Evolutionary conservation across 2,888 invertebrate genomes (phyloP), one percentile per base, ranked within the genome.

Genomic region (Elegia similella): DNA sequence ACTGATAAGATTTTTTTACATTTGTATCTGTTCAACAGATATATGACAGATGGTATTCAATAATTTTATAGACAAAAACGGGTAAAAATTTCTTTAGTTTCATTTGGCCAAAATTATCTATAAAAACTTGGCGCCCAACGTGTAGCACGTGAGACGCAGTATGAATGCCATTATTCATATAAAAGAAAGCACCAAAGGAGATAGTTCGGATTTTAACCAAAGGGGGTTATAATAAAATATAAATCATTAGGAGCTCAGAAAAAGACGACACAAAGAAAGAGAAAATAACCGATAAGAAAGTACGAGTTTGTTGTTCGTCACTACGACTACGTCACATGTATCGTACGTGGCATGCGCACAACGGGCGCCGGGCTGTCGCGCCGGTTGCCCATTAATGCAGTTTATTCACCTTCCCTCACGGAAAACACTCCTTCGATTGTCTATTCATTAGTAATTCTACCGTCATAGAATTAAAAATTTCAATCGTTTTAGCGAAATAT

Each of bases 401-500:
- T 82, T 82, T 79, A 75, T 82, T 81, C 78, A 84, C 80, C 80
- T 78, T 76, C 69, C 68, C 66, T 70, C 57, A 42, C 62, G 63
- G 59, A 63, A 68, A 66, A 66, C 70, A 63, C 59, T 58, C 32
- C 61, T 61, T 65, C 62, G 57, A 67, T 63, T 67, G 64, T 63
- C 59, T 60, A 64, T 64, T 66, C 63, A 69, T 73, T 69, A 67
- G 59, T 61, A 59, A 63, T 61, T 55, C 55, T 3, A 56, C 42
- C 43, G 13, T 23, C 32, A 42, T 38, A 15, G 15, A 16, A 29
- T 16, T 13, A 10, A 38, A 15, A 2, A 23, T 38, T 32, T 38
- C n/a, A 0, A 6, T 12, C 10, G n/a, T n/a, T n/a, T 38, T 12
- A 38, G 34, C 3, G 10, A 0, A 34, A 12, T 12, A n/a, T 38